Base-by-base conservation (phyloP, 1,140 invertebrate species). In the Polypedilum pembai region DNA sequence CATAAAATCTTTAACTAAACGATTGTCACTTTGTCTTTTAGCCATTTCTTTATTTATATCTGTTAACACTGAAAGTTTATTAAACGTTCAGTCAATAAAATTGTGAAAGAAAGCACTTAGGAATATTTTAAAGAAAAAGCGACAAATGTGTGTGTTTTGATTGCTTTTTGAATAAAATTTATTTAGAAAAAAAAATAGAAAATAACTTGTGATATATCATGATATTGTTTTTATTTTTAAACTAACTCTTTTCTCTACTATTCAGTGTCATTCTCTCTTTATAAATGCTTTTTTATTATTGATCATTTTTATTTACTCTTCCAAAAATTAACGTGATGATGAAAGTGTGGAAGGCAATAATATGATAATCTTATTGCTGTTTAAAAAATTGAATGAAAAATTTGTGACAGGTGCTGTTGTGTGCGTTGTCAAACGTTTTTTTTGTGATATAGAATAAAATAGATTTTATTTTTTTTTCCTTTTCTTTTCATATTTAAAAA, bases 301-400 rank as follows among this genome's bases (percentile, higher is more conserved):
- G 24, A 33, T 33, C n/a, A n/a, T n/a, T n/a, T n/a, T n/a, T n/a
- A n/a, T n/a, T n/a, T n/a, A 33, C 2, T 33, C 5, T 33, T 33
- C 5, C 5, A 33, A 33, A 33, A 33, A 33, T 5, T 8, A 45
- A 15, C 8, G 41, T n/a, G n/a, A 56, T n/a, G 65, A 20, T 7
- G 18, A 69, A 20, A 20, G 7, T 21, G 20, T 8, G 20, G 17
- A 18, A 69, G 20, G 65, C 65, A 69, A 69, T 69, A 69, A 69
- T 18, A 69, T 69, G 20, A 69, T 18, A 69, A 69, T 69, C 65
- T 20, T 69, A 69, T 20, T 21, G 17, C 17, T 7, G 17, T 20
- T 69, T 18, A 21, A 69, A 56, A 56, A 56, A 5, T 69, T 20
- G 8, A 69, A 69, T 69, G 65, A 69, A 20, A 69, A 69, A 69